These are phyloP conservation scores for Ornithoptera priamus DNA, from an alignment of 2,888 invertebrate genomes.

Conservation along the genomic window DNA sequence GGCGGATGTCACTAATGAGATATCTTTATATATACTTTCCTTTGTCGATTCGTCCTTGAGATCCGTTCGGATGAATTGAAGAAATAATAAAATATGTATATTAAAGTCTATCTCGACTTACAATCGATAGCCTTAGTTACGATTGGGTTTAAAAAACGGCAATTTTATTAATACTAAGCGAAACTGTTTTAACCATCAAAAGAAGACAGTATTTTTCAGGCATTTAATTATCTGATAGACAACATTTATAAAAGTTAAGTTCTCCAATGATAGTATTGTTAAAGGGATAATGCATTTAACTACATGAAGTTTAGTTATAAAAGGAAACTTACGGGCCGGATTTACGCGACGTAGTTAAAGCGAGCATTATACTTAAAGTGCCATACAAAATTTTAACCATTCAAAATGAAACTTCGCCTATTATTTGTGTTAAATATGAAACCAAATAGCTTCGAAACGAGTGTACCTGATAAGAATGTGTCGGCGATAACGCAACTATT, in stretches of 20 bases:
- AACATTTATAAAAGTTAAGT: no score
- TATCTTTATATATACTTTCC: constrained; percentile 39
- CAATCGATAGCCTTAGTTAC: no score
- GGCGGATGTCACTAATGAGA: constrained; percentile 50
- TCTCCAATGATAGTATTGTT: constrained; percentile 5
- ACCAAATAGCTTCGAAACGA: constrained; percentile 27
- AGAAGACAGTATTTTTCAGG: no score
- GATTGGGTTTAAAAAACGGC: no score
- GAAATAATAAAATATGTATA: constrained; percentile 1
- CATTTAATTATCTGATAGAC: no score
- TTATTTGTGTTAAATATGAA: constrained; percentile 31
- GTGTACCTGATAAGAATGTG: constrained; percentile 29
- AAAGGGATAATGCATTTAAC: constrained; percentile 14
- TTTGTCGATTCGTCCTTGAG: constrained; percentile 19
- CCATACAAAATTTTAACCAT: constrained; percentile 30
- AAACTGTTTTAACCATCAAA: no score
- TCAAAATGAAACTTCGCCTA: constrained; percentile 30
- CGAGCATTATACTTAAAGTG: constrained; percentile 29
- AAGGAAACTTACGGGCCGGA: constrained; percentile 29
- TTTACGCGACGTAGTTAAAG: constrained; percentile 28
- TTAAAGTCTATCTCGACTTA: no score
- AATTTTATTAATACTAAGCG: no score
- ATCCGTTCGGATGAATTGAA: constrained; percentile 5
- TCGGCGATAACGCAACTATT: constrained; percentile 7
- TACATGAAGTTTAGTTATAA: constrained; percentile 26